Conservation (phyloP, 2,113 vertebrate genomes). For the Rhabdornis inornatus region DNA sequence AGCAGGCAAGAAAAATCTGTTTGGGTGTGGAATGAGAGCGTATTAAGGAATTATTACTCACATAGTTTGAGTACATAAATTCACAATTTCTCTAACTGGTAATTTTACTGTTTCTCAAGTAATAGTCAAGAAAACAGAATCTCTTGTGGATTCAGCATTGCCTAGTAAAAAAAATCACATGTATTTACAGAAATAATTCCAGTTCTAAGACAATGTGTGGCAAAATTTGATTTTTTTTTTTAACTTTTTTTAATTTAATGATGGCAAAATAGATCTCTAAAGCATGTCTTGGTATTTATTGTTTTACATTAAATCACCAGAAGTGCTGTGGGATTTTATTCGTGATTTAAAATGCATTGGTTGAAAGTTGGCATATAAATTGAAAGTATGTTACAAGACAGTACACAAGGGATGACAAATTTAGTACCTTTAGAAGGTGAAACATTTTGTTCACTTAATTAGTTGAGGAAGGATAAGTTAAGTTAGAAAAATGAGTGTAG, state of each 20-base stretch:
- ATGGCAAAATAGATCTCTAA: not conserved
- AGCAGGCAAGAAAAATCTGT: not conserved
- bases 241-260: not conserved
- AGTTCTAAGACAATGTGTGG: not conserved
- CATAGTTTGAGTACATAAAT: not conserved
- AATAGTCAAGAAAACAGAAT: not conserved
- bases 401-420: slow-evolving; percentile 7
- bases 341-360: not conserved
- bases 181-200: not conserved
- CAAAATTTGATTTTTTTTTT: not conserved
- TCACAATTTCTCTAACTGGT: not conserved
- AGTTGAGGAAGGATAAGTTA: slow-evolving; percentile 2
- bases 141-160: not conserved
- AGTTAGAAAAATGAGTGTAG: slow-evolving; percentile 6
- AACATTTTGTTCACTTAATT: slow-evolving; percentile 30
- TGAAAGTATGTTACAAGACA: not conserved
- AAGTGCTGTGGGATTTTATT: not conserved
- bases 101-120: not conserved
- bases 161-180: not conserved
- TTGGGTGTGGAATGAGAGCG: not conserved
- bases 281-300: not conserved
- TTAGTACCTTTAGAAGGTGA: slow-evolving; percentile 19
- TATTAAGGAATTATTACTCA: not conserved
- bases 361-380: slow-evolving; percentile 16
- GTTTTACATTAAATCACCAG: not conserved